Conservation (phyloP, 2,888 invertebrate species). For the Aplocera efformata region DNA sequence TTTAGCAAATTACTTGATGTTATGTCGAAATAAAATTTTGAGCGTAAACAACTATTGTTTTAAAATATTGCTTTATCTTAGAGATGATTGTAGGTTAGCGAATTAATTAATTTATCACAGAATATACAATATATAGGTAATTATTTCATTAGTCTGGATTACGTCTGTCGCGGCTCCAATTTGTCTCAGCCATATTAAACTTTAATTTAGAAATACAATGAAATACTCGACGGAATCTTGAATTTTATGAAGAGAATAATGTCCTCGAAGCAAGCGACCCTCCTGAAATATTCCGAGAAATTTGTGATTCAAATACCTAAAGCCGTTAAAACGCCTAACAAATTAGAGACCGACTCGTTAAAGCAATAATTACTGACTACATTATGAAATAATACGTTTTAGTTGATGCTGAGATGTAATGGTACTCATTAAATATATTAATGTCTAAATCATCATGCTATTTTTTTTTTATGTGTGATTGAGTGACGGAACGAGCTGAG, state of each 20-base stretch:
- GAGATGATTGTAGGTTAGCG: too few relatives aligned
- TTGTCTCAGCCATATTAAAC: constrained; percentile 46
- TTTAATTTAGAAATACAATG: constrained; percentile 69
- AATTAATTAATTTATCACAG: not conserved
- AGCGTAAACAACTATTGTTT: too few relatives aligned
- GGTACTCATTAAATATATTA: too few relatives aligned
- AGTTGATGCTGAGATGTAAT: constrained; percentile 31
- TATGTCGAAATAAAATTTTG: too few relatives aligned
- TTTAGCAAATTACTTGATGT: too few relatives aligned
- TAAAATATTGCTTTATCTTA: too few relatives aligned
- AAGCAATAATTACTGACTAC: constrained; percentile 78
- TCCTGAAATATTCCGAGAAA: constrained; percentile 79
- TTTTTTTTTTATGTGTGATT: too few relatives aligned
- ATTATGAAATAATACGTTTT: constrained; percentile 66
- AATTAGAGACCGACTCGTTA: constrained; percentile 79
- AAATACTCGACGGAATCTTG: constrained; percentile 71
- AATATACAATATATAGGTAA: constrained; percentile 6
- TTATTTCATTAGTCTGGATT: constrained; percentile 14
- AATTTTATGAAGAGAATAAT: constrained; percentile 79
- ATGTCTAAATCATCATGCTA: too few relatives aligned
- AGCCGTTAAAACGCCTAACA: constrained; percentile 80
- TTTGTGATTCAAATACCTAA: constrained; percentile 80
- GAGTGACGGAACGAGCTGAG: too few relatives aligned
- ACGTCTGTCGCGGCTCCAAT: constrained; percentile 24
- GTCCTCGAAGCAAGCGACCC: constrained; percentile 74